Evolutionary conservation across 2,113 vertebrate species (phyloP).

Genomic region (Upupa epops): DNA sequence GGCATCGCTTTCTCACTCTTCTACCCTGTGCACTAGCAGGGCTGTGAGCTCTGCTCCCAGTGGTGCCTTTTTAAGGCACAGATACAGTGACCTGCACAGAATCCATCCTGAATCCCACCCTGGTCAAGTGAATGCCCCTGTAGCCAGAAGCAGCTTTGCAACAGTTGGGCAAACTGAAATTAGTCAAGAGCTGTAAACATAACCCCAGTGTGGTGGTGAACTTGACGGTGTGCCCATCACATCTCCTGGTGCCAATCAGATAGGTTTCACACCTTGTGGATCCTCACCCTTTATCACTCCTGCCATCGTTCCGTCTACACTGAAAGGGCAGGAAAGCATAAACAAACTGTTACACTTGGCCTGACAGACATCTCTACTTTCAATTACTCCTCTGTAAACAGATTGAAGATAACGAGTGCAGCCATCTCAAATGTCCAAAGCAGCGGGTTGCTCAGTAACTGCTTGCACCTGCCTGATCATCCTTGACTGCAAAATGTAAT

Average conservation of each 20-base stretch:
- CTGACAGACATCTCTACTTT: conserved; percentile 73
- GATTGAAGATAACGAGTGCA: conserved; percentile 68
- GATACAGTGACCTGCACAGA: neutral
- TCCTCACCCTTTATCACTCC: neutral
- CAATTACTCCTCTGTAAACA: conserved; percentile 70
- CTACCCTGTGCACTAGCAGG: neutral
- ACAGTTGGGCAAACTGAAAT: neutral
- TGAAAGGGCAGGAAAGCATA: conserved; percentile 64
- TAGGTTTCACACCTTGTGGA: conserved; percentile 3
- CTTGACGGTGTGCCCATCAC: neutral
- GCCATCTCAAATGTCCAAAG: neutral
- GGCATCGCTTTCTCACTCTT: neutral
- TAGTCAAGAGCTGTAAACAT: conserved; percentile 3
- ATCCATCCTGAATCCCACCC: neutral
- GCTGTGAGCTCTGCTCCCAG: neutral
- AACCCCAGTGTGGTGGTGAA: neutral
- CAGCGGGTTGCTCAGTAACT: neutral
- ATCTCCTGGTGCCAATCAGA: conserved; percentile 30
- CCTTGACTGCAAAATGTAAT: neutral
- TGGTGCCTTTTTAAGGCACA: neutral
- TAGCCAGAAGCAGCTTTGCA: neutral
- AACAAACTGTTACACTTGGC: conserved; percentile 69
- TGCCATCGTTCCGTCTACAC: neutral
- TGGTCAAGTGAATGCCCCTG: fast-evolving
- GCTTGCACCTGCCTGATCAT: neutral